Conservation (phyloP, 2,888 invertebrate species). For the Yponomeuta cagnagella region DNA sequence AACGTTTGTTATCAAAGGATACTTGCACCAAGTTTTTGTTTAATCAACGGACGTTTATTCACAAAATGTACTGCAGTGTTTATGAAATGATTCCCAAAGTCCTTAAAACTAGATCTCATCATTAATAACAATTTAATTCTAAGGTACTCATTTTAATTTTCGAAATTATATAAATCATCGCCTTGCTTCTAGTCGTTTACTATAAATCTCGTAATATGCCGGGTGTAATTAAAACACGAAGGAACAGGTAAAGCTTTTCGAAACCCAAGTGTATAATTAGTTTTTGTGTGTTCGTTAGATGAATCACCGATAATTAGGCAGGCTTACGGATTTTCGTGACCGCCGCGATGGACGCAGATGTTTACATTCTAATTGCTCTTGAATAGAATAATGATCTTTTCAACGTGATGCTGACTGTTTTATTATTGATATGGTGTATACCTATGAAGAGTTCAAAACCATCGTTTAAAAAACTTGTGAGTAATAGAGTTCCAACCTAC, state of each 20-base stretch:
- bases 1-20: neutral
- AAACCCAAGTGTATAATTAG: slow-evolving; percentile 64
- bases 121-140: slow-evolving; percentile 19
- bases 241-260: slow-evolving; percentile 59
- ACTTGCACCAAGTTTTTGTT: no score
- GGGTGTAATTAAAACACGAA: slow-evolving; percentile 64
- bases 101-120: neutral
- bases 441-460: neutral
- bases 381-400: slow-evolving; percentile 54
- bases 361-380: slow-evolving; percentile 62
- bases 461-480: neutral
- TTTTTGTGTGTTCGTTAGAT: slow-evolving; percentile 64
- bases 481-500: neutral
- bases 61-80: neutral
- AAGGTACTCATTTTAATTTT: slow-evolving; percentile 7
- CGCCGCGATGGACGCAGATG: slow-evolving; percentile 58
- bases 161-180: slow-evolving; percentile 52
- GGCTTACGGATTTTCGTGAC: slow-evolving; percentile 40
- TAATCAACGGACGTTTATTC: neutral
- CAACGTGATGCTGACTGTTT: slow-evolving; percentile 32
- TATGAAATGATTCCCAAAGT: neutral
- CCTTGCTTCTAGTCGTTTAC: slow-evolving; percentile 40
- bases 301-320: slow-evolving; percentile 69
- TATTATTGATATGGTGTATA: neutral
- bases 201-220: slow-evolving; percentile 58